These are phyloP conservation scores for Apamea monoglypha DNA, from an alignment of 2,888 invertebrate genomes.

Conservation along the genomic window DNA sequence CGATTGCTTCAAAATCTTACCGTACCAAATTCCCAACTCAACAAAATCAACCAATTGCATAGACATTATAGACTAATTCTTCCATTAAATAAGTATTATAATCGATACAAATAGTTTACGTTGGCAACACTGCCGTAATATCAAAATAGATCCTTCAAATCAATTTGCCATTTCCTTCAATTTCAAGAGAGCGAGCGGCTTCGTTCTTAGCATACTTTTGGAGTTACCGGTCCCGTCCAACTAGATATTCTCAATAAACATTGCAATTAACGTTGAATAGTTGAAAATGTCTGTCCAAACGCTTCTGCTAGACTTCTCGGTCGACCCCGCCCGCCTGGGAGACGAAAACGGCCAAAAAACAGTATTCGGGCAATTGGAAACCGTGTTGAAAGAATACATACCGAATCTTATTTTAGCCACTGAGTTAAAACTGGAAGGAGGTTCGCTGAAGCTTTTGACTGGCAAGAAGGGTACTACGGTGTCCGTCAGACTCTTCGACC, in stretches of 20 bases:
- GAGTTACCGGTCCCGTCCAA: constrained; percentile 77
- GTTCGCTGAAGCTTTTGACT: constrained; percentile 92
- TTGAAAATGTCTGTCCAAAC: constrained; percentile 94
- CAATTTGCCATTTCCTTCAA: constrained; percentile 59
- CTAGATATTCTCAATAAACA: constrained; percentile 64
- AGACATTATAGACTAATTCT: not conserved
- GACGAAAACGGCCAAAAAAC: constrained; percentile 92
- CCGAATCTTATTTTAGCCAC: constrained; percentile 92
- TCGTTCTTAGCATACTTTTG: constrained; percentile 53
- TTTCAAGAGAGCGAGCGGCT: constrained; percentile 46
- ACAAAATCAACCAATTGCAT: not conserved
- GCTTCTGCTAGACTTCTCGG: constrained; percentile 94
- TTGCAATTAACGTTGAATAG: constrained; percentile 62
- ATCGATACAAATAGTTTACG: constrained; percentile 30
- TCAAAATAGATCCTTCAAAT: constrained; percentile 58
- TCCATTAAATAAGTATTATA: not conserved
- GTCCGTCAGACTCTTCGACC: constrained; percentile 93
- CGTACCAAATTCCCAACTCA: not conserved
- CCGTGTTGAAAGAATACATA: constrained; percentile 93
- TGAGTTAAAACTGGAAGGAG: constrained; percentile 92
- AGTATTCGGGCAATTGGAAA: constrained; percentile 92
- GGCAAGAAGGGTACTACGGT: constrained; percentile 93
- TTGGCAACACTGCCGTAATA: constrained; percentile 39
- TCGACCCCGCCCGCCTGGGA: constrained; percentile 92
- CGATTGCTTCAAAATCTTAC: not conserved